A percentile compares a stretch with the other conserved stretches of the same genome.
Conservation (phyloP, 1,140 invertebrate species). For the Lordiphosa clarofinis region DNA sequence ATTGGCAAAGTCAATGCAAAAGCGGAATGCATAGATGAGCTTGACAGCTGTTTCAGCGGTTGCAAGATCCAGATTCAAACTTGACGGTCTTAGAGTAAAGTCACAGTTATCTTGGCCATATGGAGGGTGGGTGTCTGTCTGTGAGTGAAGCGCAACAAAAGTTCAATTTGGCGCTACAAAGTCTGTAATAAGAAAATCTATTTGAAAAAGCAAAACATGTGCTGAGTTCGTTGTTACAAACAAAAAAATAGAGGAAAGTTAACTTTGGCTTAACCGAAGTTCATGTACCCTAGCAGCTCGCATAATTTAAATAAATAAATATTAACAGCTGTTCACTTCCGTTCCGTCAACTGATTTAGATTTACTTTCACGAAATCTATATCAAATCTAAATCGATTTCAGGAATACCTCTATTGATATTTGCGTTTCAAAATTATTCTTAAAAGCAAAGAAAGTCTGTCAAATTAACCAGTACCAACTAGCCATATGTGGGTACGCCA, state of each 20-base stretch:
- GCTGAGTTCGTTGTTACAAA: slow-evolving; percentile 34
- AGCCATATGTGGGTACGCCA: no score
- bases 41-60: slow-evolving; percentile 37
- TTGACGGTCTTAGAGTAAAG: slow-evolving; percentile 19
- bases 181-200: slow-evolving; percentile 66
- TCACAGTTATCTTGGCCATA: slow-evolving; percentile 36
- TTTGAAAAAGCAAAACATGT: slow-evolving; percentile 62
- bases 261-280: no score
- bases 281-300: no score
- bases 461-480: no score
- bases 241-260: slow-evolving; percentile 6
- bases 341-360: no score
- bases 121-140: slow-evolving; percentile 11
- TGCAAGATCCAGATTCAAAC: background rate
- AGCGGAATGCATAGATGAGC: slow-evolving; percentile 22
- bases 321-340: no score
- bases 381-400: no score
- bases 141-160: slow-evolving; percentile 52
- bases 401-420: no score
- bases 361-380: no score
- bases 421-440: no score
- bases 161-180: slow-evolving; percentile 75
- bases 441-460: no score
- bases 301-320: no score
- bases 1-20: background rate